Evolutionary conservation across 2,888 invertebrate genomes (phyloP).

Genomic region (Morinoia aosen): DNA sequence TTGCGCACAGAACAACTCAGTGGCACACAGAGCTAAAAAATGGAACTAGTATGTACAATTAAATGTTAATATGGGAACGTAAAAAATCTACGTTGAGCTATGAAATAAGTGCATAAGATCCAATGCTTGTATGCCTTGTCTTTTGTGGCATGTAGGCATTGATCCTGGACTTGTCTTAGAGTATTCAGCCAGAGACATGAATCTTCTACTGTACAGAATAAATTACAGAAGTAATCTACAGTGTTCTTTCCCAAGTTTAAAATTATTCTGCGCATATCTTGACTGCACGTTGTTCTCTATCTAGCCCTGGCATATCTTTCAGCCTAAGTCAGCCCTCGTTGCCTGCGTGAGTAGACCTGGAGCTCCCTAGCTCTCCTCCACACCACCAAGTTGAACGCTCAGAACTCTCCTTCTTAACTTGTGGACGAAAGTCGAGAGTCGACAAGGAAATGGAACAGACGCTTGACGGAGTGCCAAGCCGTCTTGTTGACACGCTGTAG

Average conservation of each 20-base stretch:
- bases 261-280: neutral
- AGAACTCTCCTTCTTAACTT: conserved; percentile 25
- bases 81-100: too few species aligned
- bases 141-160: too few species aligned
- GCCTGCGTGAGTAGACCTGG: neutral
- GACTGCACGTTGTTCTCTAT: neutral
- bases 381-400: conserved; percentile 17
- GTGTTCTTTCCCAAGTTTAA: neutral
- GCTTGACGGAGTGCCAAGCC: neutral
- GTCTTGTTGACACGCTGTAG: conserved; percentile 38
- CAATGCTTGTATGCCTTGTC: too few species aligned
- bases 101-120: too few species aligned
- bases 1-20: too few species aligned
- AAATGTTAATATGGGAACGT: too few species aligned
- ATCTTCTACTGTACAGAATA: neutral
- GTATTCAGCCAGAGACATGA: too few species aligned
- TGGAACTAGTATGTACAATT: too few species aligned
- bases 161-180: too few species aligned
- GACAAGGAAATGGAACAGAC: conserved; percentile 19
- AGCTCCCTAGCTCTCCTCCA: neutral
- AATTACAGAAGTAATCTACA: neutral
- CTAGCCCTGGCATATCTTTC: neutral
- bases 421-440: conserved; percentile 6
- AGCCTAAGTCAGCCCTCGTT: neutral
- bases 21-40: too few species aligned